phyloP scores from a whole-genome alignment of 2,113 vertebrate species.

The Gallinago jamesoni region DNA sequence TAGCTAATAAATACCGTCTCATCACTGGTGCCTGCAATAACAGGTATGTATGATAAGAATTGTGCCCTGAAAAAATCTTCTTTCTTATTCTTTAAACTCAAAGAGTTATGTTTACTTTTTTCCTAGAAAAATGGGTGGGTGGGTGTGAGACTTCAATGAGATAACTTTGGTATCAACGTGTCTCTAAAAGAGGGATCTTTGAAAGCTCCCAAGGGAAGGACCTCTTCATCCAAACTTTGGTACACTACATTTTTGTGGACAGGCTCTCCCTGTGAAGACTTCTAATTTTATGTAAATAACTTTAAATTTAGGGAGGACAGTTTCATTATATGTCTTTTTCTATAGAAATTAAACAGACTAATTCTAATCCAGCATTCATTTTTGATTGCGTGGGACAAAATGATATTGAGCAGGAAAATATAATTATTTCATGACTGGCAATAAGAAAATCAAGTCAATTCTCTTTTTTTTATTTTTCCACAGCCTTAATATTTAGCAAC shows the following conservation, averaged over 20 bases:
- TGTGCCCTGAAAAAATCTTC: background rate
- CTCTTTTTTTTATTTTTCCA: background rate
- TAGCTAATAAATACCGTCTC: slow-evolving; percentile 81
- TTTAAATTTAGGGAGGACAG: background rate
- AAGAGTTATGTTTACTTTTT: background rate
- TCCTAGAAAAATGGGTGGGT: background rate
- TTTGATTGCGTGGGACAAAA: background rate
- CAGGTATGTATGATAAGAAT: slow-evolving; percentile 76
- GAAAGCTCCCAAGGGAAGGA: background rate
- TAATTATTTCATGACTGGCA: background rate
- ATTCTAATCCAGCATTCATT: background rate
- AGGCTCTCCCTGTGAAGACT: background rate
- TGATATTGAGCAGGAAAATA: background rate
- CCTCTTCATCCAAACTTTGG: background rate
- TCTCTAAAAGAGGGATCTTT: background rate
- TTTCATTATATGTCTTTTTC: background rate
- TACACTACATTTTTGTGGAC: background rate
- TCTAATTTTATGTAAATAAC: background rate
- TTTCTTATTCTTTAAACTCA: background rate
- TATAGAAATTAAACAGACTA: background rate
- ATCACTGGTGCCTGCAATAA: slow-evolving; percentile 92
- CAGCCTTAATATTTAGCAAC: background rate
- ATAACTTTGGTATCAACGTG: accelerated
- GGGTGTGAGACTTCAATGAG: background rate
- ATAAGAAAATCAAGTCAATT: background rate